Base-by-base conservation (phyloP, 2,113 vertebrate genomes). In the Zosterops japonicus region DNA sequence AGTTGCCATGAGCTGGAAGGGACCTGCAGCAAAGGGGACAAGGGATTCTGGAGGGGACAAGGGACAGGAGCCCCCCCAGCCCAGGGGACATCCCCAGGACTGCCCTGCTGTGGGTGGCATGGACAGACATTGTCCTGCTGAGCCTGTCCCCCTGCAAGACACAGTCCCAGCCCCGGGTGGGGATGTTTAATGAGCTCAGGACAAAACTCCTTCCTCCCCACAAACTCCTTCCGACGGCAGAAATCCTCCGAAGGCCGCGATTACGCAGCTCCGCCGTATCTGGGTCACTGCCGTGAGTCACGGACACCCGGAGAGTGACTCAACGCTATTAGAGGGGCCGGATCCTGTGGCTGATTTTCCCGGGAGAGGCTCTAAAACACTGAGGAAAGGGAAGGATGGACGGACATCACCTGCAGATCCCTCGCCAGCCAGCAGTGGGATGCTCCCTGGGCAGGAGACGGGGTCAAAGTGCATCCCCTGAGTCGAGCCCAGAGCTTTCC, bases 281-380 rank as follows among this genome's bases (percentile, higher is more conserved):
- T 96, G 93, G 95, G 95, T 95, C 90, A 90, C n/a, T 23, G 94
- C 95, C 15, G 89, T 96, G 90, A 96, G 87, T 96, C 96, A 96
- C 39, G 16, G 79, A 91, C 96, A 95, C 87, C 79, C 81, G 8
- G 86, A 50, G 90, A 90, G 94, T 96, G 95, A 97, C 87, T 97
- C 96, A 95, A 87, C 41, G 55, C 64, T 59, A 28, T 76, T 12
- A 56, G 67, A 64, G 36, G 80, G 91, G 89, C 60, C 50, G 2
- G 76, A 85, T 76, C 78, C 56, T 5, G 13, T 5, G 0, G 87
- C 57, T 24, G 8, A 17, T 49, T 39, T 13, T 65, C 31, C 56
- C 49, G 22, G 69, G 68, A 93, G 67, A 53, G 17, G 27, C 76
- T 76, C 80, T 39, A 33, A 41, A 72, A 18, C 7, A 0, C 52